Evolutionary conservation across 2,113 vertebrate genomes (phyloP).

Genomic region (Scopus umbretta): DNA sequence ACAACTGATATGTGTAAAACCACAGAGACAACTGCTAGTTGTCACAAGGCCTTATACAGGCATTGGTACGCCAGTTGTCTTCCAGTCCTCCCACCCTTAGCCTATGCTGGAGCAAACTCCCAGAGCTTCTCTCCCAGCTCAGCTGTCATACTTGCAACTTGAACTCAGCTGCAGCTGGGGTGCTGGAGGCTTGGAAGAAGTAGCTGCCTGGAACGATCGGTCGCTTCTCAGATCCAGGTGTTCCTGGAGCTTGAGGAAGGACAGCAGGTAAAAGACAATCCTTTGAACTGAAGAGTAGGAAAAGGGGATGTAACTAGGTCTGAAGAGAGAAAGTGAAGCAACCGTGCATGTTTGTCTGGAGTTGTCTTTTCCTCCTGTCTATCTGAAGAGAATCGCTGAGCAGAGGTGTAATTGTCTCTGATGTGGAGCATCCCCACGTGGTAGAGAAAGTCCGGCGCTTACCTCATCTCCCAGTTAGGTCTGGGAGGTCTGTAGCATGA

Average conservation of each 20-base stretch:
- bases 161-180: not conserved
- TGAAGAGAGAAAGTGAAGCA: not conserved
- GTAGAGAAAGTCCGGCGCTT: not conserved
- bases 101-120: not conserved
- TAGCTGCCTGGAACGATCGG: accelerated
- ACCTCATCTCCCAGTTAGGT: accelerated
- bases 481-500: not conserved
- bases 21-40: not conserved
- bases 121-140: not conserved
- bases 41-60: not conserved
- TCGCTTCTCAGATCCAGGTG: not conserved
- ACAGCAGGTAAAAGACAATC: not conserved
- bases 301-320: not conserved
- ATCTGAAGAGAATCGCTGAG: not conserved
- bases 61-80: not conserved
- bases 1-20: constrained; percentile 27
- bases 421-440: not conserved
- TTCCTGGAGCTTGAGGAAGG: not conserved
- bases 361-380: not conserved
- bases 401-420: not conserved
- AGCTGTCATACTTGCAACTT: not conserved
- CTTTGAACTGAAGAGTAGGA: not conserved
- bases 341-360: not conserved
- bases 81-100: not conserved
- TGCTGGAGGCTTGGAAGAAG: not conserved